A percentile compares a stretch with the other conserved stretches of the same genome.
Conservation (phyloP, 2,797 vertebrate species). For the Cetoscarus ocellatus region DNA sequence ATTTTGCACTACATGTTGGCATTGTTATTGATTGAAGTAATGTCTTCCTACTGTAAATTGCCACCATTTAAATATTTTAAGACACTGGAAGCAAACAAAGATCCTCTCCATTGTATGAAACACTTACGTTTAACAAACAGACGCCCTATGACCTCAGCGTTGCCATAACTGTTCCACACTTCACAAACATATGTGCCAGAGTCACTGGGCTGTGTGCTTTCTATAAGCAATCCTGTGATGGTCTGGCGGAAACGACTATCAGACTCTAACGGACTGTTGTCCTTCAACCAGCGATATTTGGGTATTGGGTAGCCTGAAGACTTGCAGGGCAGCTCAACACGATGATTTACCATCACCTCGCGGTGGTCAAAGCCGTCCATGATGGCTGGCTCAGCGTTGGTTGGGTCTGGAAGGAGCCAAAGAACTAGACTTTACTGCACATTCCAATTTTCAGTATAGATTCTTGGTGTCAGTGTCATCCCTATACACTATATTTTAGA, state of each 20-base stretch:
- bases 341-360: conserved; percentile 95
- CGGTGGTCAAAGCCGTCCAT: conserved; percentile 97
- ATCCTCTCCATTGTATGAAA: neutral
- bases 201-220: conserved; percentile 91
- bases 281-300: conserved; percentile 98
- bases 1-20: too few species aligned
- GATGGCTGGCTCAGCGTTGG: conserved; percentile 95
- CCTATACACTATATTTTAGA: conserved; percentile 37
- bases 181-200: conserved; percentile 96
- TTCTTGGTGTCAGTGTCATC: conserved; percentile 53
- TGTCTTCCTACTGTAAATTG: too few species aligned
- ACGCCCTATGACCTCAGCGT: conserved; percentile 93
- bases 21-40: too few species aligned
- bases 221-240: conserved; percentile 92
- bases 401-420: conserved; percentile 88
- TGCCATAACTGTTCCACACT: conserved; percentile 98
- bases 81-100: neutral
- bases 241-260: conserved; percentile 95
- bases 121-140: conserved; percentile 96
- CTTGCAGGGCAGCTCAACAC: conserved; percentile 97
- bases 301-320: conserved; percentile 95
- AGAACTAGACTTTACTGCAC: conserved; percentile 64
- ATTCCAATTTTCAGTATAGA: conserved; percentile 59
- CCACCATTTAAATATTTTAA: too few species aligned
- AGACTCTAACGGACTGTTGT: conserved; percentile 95